Conservation (phyloP, 2,888 invertebrate genomes). For the Patella ulyssiponensis region DNA sequence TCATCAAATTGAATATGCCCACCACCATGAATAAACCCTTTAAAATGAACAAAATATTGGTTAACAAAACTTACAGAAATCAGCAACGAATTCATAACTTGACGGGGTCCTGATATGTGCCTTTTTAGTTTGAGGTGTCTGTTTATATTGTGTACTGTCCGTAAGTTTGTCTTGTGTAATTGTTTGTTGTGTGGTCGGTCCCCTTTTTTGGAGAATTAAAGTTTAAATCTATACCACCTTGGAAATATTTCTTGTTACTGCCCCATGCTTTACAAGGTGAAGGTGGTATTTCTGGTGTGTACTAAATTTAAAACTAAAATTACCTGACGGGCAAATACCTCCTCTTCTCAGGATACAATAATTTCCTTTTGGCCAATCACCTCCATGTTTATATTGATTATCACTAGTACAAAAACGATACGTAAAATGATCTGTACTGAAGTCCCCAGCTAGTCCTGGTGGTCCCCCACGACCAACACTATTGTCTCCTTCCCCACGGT, state of each 20-base stretch:
- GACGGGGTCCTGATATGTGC: too few species aligned
- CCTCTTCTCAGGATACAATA: constrained; percentile 23
- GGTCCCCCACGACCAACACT: not conserved
- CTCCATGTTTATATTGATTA: not conserved
- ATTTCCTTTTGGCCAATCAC: constrained; percentile 13
- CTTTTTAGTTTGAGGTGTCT: too few species aligned
- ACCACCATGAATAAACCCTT: constrained; percentile 15
- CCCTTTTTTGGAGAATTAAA: not conserved
- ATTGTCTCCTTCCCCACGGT: not conserved
- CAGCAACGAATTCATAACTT: not conserved
- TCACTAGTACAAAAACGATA: constrained; percentile 18
- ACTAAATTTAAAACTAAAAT: not conserved
- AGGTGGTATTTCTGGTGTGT: too few species aligned
- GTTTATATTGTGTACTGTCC: too few species aligned
- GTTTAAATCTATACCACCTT: too few species aligned
- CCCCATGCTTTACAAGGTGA: too few species aligned
- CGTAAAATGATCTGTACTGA: not conserved
- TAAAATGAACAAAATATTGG: not conserved
- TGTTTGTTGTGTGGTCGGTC: not conserved
- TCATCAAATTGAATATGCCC: constrained; percentile 11
- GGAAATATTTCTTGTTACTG: too few species aligned
- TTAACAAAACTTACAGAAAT: too few species aligned
- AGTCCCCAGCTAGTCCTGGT: not conserved
- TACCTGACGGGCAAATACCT: constrained; percentile 16
- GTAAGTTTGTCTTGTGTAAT: not conserved